Evolutionary conservation across 2,888 invertebrate genomes (phyloP), one percentile per base, ranked within the genome.

Genomic region (Plebejus anna): DNA sequence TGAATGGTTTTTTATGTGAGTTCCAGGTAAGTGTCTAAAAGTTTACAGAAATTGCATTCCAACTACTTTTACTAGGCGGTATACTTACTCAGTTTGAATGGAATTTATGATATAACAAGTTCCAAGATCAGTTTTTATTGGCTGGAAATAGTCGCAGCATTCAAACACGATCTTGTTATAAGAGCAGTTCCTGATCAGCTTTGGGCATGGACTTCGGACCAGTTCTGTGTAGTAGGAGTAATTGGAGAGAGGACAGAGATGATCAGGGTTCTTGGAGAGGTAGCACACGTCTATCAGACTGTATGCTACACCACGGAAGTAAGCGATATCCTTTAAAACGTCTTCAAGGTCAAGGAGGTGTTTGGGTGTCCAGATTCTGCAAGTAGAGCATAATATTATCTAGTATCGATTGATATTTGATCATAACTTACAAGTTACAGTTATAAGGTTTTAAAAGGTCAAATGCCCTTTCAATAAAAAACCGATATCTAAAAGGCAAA

Each of bases 341-440:
- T 96, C 96, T 83, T 97, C 96, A 42, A 97, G 85, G 78, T 96
- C 96, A 77, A 95, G 94, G 79, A 96, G 95, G 80, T 96, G 96
- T 2, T 95, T 94, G 16, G 94, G 90, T 1, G 96, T 95, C 94
- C 95, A 96, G 7, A 96, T 90, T 76, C 96, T 96, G 85, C n/a
- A 22, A 22, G 5, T 38, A 38, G 38, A 38, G 38, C 5, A 38
- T 38, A 38, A 22, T 22, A 22, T 22, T 22, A 22, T 38, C 38
- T 38, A 38, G 38, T 38, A 38, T 38, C 38, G 38, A 6, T 38
- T 38, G 38, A 38, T 5, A 22, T 22, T 22, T 22, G 22, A 22
- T 22, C 22, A 22, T 22, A 22, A 22, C 22, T 22, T 38, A 38
- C 6, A 38, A 38, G 0, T 38, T 0, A 38, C 6, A 3, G 0